Percentiles rank a stretch among this genome's conserved stretches.
phyloP scores from a whole-genome alignment of 2,797 vertebrate species.

The Anguilla pacifica region DNA sequence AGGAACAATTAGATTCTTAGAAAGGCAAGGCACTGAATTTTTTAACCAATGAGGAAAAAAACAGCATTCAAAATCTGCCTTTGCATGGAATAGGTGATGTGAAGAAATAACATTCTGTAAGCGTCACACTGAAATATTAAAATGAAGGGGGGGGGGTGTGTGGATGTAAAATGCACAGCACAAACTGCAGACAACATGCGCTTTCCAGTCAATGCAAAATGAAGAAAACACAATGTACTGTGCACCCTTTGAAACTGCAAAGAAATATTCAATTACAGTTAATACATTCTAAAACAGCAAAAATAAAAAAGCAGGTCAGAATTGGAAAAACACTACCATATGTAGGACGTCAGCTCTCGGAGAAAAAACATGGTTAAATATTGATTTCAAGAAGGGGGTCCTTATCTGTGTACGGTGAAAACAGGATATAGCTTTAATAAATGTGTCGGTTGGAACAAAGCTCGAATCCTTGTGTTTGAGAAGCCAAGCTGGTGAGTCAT shows the following conservation, averaged over 20 bases:
- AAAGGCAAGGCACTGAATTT: conserved; percentile 30
- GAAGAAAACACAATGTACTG: conserved; percentile 2
- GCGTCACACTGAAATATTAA: not conserved
- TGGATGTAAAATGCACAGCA: not conserved
- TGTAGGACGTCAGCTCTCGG: conserved; percentile 8
- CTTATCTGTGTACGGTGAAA: conserved; percentile 23
- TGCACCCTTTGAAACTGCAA: conserved; percentile 27
- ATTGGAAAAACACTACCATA: not conserved
- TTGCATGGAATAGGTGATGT: conserved; percentile 27
- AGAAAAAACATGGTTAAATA: not conserved
- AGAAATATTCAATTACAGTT: conserved; percentile 24
- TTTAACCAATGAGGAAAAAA: conserved; percentile 14
- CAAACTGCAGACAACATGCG: conserved; percentile 6
- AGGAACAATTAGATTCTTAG: conserved; percentile 53
- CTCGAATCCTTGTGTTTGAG: conserved; percentile 24
- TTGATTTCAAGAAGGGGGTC: not conserved
- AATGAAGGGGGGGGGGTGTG: not conserved
- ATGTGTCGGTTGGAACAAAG: conserved; percentile 16
- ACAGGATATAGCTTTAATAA: conserved; percentile 35
- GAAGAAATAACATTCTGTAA: conserved; percentile 5
- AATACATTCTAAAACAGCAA: not conserved
- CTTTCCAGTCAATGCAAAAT: not conserved
- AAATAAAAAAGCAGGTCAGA: not conserved
- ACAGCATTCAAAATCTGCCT: conserved; percentile 31
- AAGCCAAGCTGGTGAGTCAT: conserved; percentile 31